Evolutionary conservation across 2,888 invertebrate genomes (phyloP), one percentile per base, ranked within the genome.

Genomic region (Acholoe squamosa): DNA sequence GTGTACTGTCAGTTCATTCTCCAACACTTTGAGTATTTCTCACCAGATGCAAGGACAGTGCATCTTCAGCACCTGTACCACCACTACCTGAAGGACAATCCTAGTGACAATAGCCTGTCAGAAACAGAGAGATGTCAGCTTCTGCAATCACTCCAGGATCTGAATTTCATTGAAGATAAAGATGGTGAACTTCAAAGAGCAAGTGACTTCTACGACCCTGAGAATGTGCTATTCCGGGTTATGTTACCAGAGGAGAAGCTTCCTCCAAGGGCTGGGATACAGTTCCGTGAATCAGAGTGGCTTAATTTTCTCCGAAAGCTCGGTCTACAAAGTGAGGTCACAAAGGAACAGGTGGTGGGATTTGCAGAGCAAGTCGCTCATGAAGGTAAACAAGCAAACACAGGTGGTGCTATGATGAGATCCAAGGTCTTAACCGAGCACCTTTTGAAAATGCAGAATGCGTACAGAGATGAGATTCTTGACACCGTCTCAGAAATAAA

Each of bases 1-100:
- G 93, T 93, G 19, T 93, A 93, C 61, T 92, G 92, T 31, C 84
- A 93, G 33, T 93, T 93, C 84, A 93, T 93, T 43, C 92, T 93
- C 52, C 92, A 93, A 80, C 92, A 93, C 80, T 91, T 93, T 90
- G 93, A 93, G 88, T 93, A 92, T 67, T 91, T 93, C 84, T 77
- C 91, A 28, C 89, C 56, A 7, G 92, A 91, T 34, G 92, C 92
- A 7, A 76, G 92, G 51, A 84, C 91, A 33, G 89, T 91, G 5
- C 93, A 93, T 71, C 88, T 93, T 28, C 89, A 92, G 43, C 91
- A 93, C 71, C 89, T 93, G 54, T 90, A 91, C 88, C 84, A 71
- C 61, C 89, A 89, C 34, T 92, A 92, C 89, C 71, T 92, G 31
- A 90, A 89, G 71, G 91, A 90, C 3, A 91, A 90, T 71, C 51